Evolutionary conservation across 2,113 vertebrate species (phyloP), one percentile per base, ranked within the genome.

Genomic region (Crypturellus undulatus): DNA sequence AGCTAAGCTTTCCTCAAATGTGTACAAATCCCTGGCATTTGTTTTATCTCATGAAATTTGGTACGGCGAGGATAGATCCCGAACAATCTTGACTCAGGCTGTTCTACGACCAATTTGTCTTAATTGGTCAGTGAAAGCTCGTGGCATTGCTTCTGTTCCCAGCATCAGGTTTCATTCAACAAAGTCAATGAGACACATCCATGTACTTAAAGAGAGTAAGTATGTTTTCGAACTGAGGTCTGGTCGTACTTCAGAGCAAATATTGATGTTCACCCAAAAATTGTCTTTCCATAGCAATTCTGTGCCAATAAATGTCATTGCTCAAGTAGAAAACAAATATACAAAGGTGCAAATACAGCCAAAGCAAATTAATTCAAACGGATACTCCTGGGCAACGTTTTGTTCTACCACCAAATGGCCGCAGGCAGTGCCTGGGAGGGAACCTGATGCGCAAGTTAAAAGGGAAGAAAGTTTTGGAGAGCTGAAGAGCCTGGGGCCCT

Each of bases 161-260:
- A 96, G 91, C 72, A 64, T 90, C 85, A 79, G 89, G 77, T 94
- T 94, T 96, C 92, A 84, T 93, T 92, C 91, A 80, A 36, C 76
- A 85, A 91, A 87, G 87, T 47, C 56, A 82, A 17, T 64, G 91
- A 84, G 78, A 94, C 78, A 73, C 71, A 70, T 92, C 51, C 59
- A 83, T 24, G 85, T 90, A 83, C 84, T 91, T 75, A 71, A 76
- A 86, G 45, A 67, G 58, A 62, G 34, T 36, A 58, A 92, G 76
- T 67, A 45, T 47, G 68, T 58, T 83, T 93, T 70, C 87, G 42
- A 92, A 70, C 40, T 45, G 75, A 54, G 89, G 42, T 77, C 67
- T 77, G 68, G 67, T 92, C 92, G 79, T 79, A 92, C 90, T 90
- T 97, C 91, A 85, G 84, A 32, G 63, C 76, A 92, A 95, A 92